phyloP scores from a whole-genome alignment of 1,140 invertebrate genomes.

The Papilio polyxenes region DNA sequence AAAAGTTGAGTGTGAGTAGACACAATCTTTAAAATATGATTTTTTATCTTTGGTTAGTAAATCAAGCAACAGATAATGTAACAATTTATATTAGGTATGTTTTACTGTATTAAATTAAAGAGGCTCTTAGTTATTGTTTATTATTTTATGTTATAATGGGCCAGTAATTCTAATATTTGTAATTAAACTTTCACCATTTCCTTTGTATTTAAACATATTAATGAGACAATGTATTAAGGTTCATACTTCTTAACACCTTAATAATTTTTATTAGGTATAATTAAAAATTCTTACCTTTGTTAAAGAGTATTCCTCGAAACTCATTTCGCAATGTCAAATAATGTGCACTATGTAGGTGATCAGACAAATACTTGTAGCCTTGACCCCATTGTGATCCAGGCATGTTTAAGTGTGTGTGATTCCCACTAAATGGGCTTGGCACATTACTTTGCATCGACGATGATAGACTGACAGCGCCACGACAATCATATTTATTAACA shows the following conservation, averaged over 20 bases:
- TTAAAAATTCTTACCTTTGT: constrained; percentile 60
- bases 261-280: constrained; percentile 27
- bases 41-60: neutral
- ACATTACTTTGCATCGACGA: constrained; percentile 88
- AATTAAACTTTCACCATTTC: neutral
- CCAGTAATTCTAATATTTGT: neutral
- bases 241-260: neutral
- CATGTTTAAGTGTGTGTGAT: constrained; percentile 85
- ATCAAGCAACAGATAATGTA: constrained; percentile 11
- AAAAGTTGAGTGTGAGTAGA: neutral
- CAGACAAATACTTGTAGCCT: constrained; percentile 85
- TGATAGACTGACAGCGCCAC: constrained; percentile 84
- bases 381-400: constrained; percentile 86
- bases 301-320: constrained; percentile 60
- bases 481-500: constrained; percentile 85
- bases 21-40: neutral
- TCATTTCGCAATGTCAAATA: constrained; percentile 80
- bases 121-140: neutral
- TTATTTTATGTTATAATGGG: neutral
- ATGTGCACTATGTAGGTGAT: constrained; percentile 83
- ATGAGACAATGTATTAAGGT: neutral
- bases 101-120: neutral
- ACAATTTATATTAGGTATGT: neutral
- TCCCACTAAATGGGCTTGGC: constrained; percentile 84
- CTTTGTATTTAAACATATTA: neutral